Percentiles rank a stretch among this genome's conserved stretches.
These are phyloP conservation scores for Holotrichia oblita DNA, from an alignment of 1,140 invertebrate genomes.

Conservation along the genomic window DNA sequence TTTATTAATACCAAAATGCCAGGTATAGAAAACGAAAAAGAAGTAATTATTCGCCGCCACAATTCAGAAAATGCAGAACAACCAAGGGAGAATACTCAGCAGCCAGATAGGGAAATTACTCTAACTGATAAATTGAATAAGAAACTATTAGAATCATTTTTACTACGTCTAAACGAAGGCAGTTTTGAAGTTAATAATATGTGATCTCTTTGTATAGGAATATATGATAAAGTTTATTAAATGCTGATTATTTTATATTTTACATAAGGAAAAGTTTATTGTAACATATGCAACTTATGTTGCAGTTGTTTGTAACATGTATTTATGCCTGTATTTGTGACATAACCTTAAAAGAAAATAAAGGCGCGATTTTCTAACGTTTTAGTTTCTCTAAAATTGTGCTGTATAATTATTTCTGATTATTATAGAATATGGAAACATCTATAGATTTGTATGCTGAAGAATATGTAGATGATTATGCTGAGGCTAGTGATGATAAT, in stretches of 20 bases:
- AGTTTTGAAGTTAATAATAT: conserved; percentile 45
- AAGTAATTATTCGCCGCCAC: neutral
- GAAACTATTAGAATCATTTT: conserved; percentile 67
- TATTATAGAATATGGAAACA: conserved; percentile 40
- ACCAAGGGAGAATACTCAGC: neutral
- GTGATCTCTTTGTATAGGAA: conserved; percentile 28
- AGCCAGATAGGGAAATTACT: conserved; percentile 63
- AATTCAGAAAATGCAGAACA: neutral
- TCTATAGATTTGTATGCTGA: conserved; percentile 46
- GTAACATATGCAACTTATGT: no score
- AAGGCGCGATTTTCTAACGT: conserved; percentile 27
- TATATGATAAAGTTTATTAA: neutral
- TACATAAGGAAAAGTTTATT: neutral
- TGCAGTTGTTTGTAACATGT: no score
- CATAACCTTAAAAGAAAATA: conserved; percentile 41
- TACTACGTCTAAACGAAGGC: conserved; percentile 67
- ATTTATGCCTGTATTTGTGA: no score
- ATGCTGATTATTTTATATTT: neutral
- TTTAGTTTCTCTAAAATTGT: no score
- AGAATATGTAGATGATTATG: conserved; percentile 45
- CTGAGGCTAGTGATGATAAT: conserved; percentile 43
- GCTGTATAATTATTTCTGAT: conserved; percentile 42
- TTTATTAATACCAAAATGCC: conserved; percentile 7
- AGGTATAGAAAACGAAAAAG: neutral
- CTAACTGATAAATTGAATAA: conserved; percentile 73